Percentiles rank a stretch among this genome's conserved stretches.
Evolutionary conservation across 1,140 invertebrate species (phyloP).

Genomic region (Dermatophagoides farinae): DNA sequence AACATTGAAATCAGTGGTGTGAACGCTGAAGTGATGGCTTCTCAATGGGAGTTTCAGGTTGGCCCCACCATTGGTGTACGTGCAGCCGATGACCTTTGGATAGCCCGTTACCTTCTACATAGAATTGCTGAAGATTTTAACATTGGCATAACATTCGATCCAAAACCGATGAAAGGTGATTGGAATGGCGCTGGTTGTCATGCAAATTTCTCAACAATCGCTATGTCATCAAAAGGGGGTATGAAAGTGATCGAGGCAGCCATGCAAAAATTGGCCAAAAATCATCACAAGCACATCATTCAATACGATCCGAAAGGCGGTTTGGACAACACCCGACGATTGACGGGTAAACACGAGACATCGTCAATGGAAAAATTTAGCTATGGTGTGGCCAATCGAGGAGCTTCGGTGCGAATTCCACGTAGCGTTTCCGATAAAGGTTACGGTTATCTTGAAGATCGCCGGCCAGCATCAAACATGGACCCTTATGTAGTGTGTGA

Average conservation of each 20-base stretch:
- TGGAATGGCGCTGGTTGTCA: constrained; percentile 79
- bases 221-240: constrained; percentile 59
- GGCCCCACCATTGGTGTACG: constrained; percentile 58
- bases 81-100: constrained; percentile 74
- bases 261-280: constrained; percentile 52
- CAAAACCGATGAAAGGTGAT: constrained; percentile 58
- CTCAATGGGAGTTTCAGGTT: constrained; percentile 43
- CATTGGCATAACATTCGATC: constrained; percentile 61
- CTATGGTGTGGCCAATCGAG: constrained; percentile 34
- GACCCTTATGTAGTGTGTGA: constrained; percentile 64
- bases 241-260: constrained; percentile 29
- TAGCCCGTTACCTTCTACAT: constrained; percentile 60
- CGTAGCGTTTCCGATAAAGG: constrained; percentile 40
- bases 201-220: constrained; percentile 68
- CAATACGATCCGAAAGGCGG: constrained; percentile 60
- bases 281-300: constrained; percentile 65
- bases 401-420: constrained; percentile 31
- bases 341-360: constrained; percentile 40
- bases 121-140: constrained; percentile 77
- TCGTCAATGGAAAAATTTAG: constrained; percentile 24
- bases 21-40: constrained; percentile 84
- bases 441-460: constrained; percentile 78
- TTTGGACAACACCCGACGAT: constrained; percentile 55
- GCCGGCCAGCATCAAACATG: constrained; percentile 77
- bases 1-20: constrained; percentile 73